These are phyloP conservation scores for Aramus guarauna DNA, from an alignment of 2,113 vertebrate genomes.

Conservation along the genomic window DNA sequence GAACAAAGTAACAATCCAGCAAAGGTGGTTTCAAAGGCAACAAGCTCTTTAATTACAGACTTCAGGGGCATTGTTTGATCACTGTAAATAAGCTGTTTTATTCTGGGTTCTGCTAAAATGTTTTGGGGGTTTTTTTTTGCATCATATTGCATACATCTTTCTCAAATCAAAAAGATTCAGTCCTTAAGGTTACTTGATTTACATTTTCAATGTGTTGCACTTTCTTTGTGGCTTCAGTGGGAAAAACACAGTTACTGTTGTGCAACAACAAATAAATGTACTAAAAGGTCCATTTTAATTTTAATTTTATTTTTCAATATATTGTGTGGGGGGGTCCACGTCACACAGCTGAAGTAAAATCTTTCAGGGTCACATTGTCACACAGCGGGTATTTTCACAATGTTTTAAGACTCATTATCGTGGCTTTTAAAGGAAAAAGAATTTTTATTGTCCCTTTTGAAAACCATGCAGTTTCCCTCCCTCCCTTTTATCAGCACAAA, in stretches of 20 bases:
- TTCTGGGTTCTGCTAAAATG: constrained; percentile 59
- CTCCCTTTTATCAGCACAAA: constrained; percentile 25
- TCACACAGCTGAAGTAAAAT: neutral
- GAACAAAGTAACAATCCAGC: constrained; percentile 62
- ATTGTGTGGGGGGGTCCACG: neutral
- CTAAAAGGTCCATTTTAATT: neutral
- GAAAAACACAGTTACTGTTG: neutral
- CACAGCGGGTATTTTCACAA: neutral
- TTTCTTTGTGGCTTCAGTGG: constrained; percentile 24
- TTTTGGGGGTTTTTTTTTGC: neutral
- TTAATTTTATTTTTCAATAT: neutral
- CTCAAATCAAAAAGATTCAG: constrained; percentile 55
- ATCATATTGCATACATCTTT: constrained; percentile 44
- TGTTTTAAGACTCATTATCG: neutral
- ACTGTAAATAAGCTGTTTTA: constrained; percentile 66
- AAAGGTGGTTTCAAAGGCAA: constrained; percentile 73
- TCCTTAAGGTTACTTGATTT: constrained; percentile 52
- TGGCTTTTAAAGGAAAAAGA: neutral
- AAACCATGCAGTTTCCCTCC: neutral
- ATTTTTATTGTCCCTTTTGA: neutral
- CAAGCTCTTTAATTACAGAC: constrained; percentile 67
- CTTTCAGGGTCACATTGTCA: neutral
- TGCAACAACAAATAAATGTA: neutral
- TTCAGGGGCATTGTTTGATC: constrained; percentile 70
- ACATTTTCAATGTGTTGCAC: constrained; percentile 31